phyloP scores from a whole-genome alignment of 2,888 invertebrate genomes.

The Ornithoptera priamus region DNA sequence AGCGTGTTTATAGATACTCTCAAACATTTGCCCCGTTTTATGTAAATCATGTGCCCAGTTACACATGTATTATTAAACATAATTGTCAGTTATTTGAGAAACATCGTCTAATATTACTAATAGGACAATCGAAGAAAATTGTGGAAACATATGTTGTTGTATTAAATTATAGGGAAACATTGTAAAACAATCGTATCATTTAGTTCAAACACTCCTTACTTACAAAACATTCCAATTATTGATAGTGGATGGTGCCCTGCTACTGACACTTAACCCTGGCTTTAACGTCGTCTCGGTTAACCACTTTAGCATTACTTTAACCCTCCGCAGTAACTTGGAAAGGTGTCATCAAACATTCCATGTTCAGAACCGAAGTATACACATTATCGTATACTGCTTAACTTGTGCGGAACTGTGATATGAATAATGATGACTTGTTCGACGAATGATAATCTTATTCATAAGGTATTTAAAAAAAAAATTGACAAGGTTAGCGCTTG shows the following conservation, averaged over 20 bases:
- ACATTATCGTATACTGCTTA: too few relatives aligned
- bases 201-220: constrained; percentile 23
- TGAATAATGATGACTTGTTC: too few relatives aligned
- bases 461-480: too few relatives aligned
- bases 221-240: constrained; percentile 4
- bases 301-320: too few relatives aligned
- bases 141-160: constrained; percentile 47
- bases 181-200: constrained; percentile 48
- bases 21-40: constrained; percentile 53
- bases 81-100: constrained; percentile 60
- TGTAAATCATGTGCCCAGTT: constrained; percentile 52
- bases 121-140: constrained; percentile 50
- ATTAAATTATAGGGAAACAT: constrained; percentile 44
- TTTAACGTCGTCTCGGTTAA: background rate
- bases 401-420: too few relatives aligned
- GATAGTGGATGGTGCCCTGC: background rate
- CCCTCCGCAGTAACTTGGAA: too few relatives aligned
- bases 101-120: constrained; percentile 60
- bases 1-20: constrained; percentile 38
- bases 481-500: too few relatives aligned
- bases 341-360: too few relatives aligned
- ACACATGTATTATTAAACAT: constrained; percentile 66
- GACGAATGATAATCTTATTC: too few relatives aligned
- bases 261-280: background rate
- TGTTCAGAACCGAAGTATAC: too few relatives aligned